phyloP scores from a whole-genome alignment of 1,140 invertebrate genomes.

The Drosophila eugracilis region DNA sequence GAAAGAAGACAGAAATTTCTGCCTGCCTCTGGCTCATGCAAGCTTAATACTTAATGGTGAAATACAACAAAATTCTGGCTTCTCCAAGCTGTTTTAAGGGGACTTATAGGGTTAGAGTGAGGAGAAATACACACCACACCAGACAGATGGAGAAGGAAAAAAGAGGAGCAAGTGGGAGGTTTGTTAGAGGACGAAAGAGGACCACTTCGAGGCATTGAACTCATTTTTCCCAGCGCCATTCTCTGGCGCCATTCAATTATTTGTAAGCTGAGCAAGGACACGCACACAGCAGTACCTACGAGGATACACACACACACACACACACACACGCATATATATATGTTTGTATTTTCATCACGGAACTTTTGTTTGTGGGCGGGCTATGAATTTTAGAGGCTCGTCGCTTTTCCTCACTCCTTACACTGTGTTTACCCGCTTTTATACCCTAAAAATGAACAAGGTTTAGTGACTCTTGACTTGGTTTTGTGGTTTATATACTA shows the following conservation, averaged over 20 bases:
- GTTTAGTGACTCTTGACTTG: too few relatives aligned
- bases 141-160: slow-evolving; percentile 13
- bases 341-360: neutral
- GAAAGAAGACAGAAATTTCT: slow-evolving; percentile 23
- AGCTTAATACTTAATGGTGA: slow-evolving; percentile 41
- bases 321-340: neutral
- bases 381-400: slow-evolving; percentile 69
- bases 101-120: neutral
- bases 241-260: slow-evolving; percentile 43
- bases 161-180: neutral
- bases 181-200: neutral
- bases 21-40: slow-evolving; percentile 34
- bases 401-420: neutral
- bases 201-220: slow-evolving; percentile 33
- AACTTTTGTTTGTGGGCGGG: slow-evolving; percentile 19
- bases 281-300: slow-evolving; percentile 5
- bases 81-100: slow-evolving; percentile 42
- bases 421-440: neutral
- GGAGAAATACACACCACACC: neutral
- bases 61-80: slow-evolving; percentile 45
- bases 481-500: too few relatives aligned
- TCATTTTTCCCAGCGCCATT: slow-evolving; percentile 17
- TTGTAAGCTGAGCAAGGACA: slow-evolving; percentile 48
- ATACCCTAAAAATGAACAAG: neutral
- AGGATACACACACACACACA: slow-evolving; percentile 4